Evolutionary conservation across 2,797 vertebrate species (phyloP), one percentile per base, ranked within the genome.

Genomic region (Fratercula arctica): DNA sequence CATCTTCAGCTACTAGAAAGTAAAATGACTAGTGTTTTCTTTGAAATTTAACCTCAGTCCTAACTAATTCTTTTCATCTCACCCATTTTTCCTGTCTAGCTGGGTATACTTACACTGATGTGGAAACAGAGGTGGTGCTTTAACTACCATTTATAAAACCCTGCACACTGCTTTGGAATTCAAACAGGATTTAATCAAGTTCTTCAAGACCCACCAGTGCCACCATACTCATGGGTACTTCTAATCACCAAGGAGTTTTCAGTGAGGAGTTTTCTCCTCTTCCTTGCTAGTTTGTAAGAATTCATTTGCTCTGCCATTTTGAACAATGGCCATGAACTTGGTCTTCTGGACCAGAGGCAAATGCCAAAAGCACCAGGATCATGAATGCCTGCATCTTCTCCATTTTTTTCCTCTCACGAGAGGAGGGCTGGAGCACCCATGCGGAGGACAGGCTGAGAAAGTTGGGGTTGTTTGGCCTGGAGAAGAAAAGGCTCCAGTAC

Each of bases 21-120:
- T 59, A 76, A 90, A 95, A 79, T 29, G 10, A 57, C 13, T 24
- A 56, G 16, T 2, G 7, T 6, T 74, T 63, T 53, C 77, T 95
- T 73, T 60, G 45, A 94, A 92, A 89, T 91, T 73, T 64, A 84
- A 85, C 31, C 57, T 80, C 53, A 75, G 20, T n/a, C 39, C 66
- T 86, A 85, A 83, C 26, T 85, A 86, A 76, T 77, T 87, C 68
- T 87, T 93, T 83, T 78, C 45, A 77, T 82, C 60, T 87, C 75
- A 43, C 53, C 3, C 45, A 84, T 60, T 48, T 51, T 91, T 85
- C 72, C 85, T 81, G 74, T 80, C 46, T 86, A 82, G 72, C 66
- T 91, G 70, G 78, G n/a, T 90, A 33, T 53, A 83, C 43, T 69
- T 59, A 72, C 6, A 24, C 7, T 29, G 24, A 83, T 37, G 29